Conservation (phyloP, 64 coral and sea anemone species). For the Stichodactyla helianthus region DNA sequence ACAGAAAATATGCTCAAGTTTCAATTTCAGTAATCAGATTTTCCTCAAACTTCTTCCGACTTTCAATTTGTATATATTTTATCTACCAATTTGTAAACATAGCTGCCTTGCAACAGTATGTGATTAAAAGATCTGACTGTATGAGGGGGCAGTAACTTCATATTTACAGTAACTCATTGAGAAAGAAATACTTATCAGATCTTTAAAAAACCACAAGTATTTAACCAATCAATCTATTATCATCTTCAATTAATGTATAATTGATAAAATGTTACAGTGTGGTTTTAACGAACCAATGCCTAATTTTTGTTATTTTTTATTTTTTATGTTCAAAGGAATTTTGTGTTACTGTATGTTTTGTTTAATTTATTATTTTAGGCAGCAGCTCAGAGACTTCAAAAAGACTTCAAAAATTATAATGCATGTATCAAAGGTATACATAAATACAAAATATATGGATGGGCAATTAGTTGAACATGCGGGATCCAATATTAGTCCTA, state of each 20-base stretch:
- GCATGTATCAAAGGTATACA: conserved; percentile 85
- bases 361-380: conserved; percentile 29
- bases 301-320: no score
- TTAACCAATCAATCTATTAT: no score
- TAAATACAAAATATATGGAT: not conserved
- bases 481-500: no score
- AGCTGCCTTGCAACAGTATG: not conserved
- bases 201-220: no score
- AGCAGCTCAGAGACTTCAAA: conserved; percentile 91
- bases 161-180: no score
- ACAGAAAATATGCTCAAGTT: not conserved
- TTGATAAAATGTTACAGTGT: no score
- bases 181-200: no score
- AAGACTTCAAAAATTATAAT: conserved; percentile 97
- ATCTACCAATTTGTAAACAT: not conserved
- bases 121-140: not conserved
- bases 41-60: not conserved
- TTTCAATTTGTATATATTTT: no score
- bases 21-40: not conserved
- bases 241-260: no score
- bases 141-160: no score
- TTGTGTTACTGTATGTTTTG: not conserved
- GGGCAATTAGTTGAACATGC: not conserved
- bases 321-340: not conserved
- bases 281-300: no score